Evolutionary conservation across 2,113 vertebrate species (phyloP), one percentile per base, ranked within the genome.

Genomic region (Thalassarche chlororhynchos): DNA sequence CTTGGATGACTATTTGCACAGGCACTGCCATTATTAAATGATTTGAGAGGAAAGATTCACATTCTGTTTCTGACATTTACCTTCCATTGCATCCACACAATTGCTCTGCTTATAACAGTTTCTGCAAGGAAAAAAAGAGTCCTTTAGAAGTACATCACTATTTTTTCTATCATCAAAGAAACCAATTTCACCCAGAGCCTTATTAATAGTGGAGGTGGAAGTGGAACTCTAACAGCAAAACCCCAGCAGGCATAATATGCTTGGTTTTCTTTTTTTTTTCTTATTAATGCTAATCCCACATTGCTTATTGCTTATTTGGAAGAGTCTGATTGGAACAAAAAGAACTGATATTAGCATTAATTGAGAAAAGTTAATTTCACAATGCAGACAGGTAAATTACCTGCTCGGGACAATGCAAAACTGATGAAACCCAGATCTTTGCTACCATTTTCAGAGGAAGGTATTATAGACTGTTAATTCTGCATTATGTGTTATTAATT

Each of bases 141-240:
- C 58, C 19, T 84, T 90, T 72, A 95, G 69, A 85, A 94, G 17
- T 42, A 79, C 12, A 2, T 57, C 46, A 60, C n/a, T 69, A 13
- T 65, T 87, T 89, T 89, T 91, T 54, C 52, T 66, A 12, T 79
- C 87, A 85, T 89, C 86, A 91, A 62, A 95, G 76, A 87, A 96
- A 94, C 40, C 58, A 83, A 29, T 97, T 97, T 97, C 26, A 85
- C 55, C 52, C 47, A 66, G 44, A 94, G n/a, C 28, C 52, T 95
- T 95, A 81, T 87, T 97, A 95, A 93, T 10, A 93, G 57, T n/a
- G n/a, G 54, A 94, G 71, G 69, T 83, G 19, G 57, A 95, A 94
- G 71, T 83, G 24, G 42, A 89, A 80, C 58, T 78, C 14, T 57
- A 85, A 52, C 38, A 91, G 75, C 20, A 87, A 95, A 97, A 94